Base-by-base conservation (phyloP, 2,797 vertebrate genomes). In the Thalassophryne amazonica region DNA sequence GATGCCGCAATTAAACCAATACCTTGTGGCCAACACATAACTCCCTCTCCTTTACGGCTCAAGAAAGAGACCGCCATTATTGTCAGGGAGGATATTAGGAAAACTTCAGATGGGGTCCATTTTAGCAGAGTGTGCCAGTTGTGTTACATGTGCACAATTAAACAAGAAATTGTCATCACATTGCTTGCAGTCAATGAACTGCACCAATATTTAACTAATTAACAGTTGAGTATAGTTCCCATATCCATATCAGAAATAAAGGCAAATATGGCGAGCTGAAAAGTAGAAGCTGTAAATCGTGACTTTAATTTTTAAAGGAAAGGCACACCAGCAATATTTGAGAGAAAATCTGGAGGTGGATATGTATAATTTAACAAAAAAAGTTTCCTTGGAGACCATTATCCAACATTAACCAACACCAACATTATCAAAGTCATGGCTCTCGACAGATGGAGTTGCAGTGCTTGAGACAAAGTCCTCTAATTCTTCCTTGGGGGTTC, bases 81-180 rank as follows among this genome's bases (percentile, higher is more conserved):
- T 52, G 51, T 70, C 32, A 8, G 54, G 53, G 60, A 76, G 59
- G 59, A 69, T 64, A 69, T 79, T 62, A 69, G 57, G 53, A 19
- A 31, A 66, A 55, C 58, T 60, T 60, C 63, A 65, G 63, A 72
- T 47, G 32, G 40, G 70, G 42, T 63, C 43, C 47, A 66, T 78
- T 76, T 78, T 31, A 60, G 64, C 37, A 49, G 59, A 40, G 45
- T 36, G 48, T 60, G 45, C 63, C 55, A 38, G 76, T 69, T 83
- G 60, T 70, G 79, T 82, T 74, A 75, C 67, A 54, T 59, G 65
- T 48, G 80, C 78, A 62, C 78, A 75, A 79, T 84, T 85, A 76
- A 76, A 73, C 73, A 57, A 45, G 65, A 55, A 83, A 74, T 57
- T 66, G 55, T 61, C 56, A 62, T 48, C 29, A 8, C 23, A 36